Evolutionary conservation across 2,113 vertebrate genomes (phyloP).

Genomic region (Elephantulus edwardii): DNA sequence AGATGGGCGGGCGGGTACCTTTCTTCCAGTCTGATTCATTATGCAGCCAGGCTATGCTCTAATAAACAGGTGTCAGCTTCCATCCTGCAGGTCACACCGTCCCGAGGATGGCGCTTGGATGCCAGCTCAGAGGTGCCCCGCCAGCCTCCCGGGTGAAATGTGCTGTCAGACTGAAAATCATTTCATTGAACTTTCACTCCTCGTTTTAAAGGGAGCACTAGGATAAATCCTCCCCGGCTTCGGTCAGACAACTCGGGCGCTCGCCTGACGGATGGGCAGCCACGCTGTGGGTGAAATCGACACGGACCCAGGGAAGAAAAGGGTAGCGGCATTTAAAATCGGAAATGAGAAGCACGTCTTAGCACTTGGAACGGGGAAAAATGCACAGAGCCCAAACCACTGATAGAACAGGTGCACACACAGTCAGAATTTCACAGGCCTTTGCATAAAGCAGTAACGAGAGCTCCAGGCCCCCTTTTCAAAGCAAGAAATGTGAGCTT

Average conservation of each 20-base stretch:
- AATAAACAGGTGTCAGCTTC: conserved; percentile 15
- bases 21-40: neutral
- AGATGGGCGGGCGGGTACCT: accelerated
- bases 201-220: conserved; percentile 4
- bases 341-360: conserved; percentile 9
- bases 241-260: neutral
- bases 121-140: neutral
- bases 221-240: neutral
- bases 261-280: neutral
- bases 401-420: conserved; percentile 23
- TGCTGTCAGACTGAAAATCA: neutral
- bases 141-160: neutral
- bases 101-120: neutral
- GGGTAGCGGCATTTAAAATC: neutral
- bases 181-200: neutral
- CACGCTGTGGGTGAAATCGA: neutral
- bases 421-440: conserved; percentile 13
- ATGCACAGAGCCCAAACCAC: neutral
- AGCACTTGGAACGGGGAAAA: conserved; percentile 5
- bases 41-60: conserved; percentile 5
- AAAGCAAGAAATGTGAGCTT: conserved; percentile 38
- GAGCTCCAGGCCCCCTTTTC: conserved; percentile 12
- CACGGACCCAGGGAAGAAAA: neutral
- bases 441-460: conserved; percentile 5
- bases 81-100: neutral